These are phyloP conservation scores for Poicephalus meyeri DNA, from an alignment of 2,113 vertebrate species.

Conservation along the genomic window DNA sequence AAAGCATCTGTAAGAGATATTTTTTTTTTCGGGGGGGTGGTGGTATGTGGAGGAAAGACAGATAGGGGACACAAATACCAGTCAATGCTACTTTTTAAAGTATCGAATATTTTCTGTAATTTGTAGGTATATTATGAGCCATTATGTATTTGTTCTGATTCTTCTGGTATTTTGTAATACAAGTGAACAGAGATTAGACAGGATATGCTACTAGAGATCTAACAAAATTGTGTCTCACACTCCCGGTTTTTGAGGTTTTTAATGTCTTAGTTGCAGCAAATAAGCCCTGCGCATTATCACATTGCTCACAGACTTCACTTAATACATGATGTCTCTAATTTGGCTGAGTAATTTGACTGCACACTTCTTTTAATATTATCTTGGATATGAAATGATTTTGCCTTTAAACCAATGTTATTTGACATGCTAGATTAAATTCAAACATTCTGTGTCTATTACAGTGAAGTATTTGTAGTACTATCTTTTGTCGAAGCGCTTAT, in stretches of 20 bases:
- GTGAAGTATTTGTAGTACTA: neutral
- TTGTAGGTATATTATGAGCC: neutral
- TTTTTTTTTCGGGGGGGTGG: too few relatives aligned
- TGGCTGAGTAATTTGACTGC: neutral
- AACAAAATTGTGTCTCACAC: neutral
- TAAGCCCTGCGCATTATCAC: neutral
- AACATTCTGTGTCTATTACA: neutral
- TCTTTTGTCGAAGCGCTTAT: neutral
- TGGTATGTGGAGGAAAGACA: neutral
- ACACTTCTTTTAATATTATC: neutral
- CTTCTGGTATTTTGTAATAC: neutral
- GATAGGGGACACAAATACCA: neutral
- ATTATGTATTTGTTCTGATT: neutral
- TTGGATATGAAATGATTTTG: neutral
- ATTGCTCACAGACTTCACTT: neutral
- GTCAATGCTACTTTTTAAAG: neutral
- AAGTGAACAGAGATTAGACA: neutral
- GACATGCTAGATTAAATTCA: neutral
- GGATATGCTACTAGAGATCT: neutral
- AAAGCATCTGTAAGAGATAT: neutral
- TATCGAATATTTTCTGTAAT: neutral
- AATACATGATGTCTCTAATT: neutral
- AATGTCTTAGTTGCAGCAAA: neutral
- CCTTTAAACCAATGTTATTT: neutral
- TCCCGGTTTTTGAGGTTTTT: neutral